phyloP scores from a whole-genome alignment of 1,140 invertebrate species.

The Limonius californicus region DNA sequence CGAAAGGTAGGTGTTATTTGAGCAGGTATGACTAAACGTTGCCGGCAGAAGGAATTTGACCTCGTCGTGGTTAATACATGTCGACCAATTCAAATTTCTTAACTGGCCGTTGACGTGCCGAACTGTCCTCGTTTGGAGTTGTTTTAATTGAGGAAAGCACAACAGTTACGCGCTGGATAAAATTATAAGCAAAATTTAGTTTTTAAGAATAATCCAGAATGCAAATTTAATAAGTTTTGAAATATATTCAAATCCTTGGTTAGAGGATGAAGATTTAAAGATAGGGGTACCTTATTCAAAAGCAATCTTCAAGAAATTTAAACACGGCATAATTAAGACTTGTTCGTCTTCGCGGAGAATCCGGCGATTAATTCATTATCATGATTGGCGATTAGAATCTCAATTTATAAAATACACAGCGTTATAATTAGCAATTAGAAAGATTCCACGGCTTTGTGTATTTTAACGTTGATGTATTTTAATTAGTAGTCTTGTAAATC shows the following conservation, averaged over 20 bases:
- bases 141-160: too few relatives aligned
- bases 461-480: slow-evolving; percentile 42
- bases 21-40: too few relatives aligned
- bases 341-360: slow-evolving; percentile 39
- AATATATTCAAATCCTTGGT: neutral
- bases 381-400: slow-evolving; percentile 47
- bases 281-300: slow-evolving; percentile 12
- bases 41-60: too few relatives aligned
- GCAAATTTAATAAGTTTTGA: neutral
- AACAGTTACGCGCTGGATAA: too few relatives aligned
- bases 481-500: slow-evolving; percentile 44
- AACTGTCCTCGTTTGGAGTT: too few relatives aligned
- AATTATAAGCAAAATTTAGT: too few relatives aligned
- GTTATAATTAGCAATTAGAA: slow-evolving; percentile 47
- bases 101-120: too few relatives aligned
- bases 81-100: too few relatives aligned
- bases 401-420: slow-evolving; percentile 49
- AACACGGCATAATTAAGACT: slow-evolving; percentile 42
- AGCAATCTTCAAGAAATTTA: slow-evolving; percentile 32
- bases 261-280: slow-evolving; percentile 5
- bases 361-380: slow-evolving; percentile 47
- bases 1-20: too few relatives aligned
- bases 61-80: too few relatives aligned
- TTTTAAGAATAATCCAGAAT: too few relatives aligned
- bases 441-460: slow-evolving; percentile 38